phyloP scores from a whole-genome alignment of 2,888 invertebrate species.

The Athalia cordata region DNA sequence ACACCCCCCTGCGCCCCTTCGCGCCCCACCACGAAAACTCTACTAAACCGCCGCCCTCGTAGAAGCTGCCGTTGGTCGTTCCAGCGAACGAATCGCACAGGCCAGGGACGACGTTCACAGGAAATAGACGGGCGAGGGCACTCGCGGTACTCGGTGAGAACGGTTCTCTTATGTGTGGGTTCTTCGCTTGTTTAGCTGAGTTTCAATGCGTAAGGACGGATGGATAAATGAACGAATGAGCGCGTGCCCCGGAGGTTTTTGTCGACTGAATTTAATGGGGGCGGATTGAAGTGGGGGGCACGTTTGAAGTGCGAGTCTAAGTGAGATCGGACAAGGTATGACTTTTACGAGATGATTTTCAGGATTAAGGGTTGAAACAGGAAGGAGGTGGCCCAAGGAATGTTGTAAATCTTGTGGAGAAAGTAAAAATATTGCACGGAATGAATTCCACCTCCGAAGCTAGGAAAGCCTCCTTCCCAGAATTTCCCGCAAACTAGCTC shows the following conservation, averaged over 20 bases:
- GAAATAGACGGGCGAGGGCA: conserved; percentile 43
- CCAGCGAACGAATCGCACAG: conserved; percentile 33
- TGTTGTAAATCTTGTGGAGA: too few species aligned
- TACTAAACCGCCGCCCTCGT: not conserved
- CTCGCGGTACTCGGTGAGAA: not conserved
- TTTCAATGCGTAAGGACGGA: not conserved
- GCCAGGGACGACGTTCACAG: conserved; percentile 40
- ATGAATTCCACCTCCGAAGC: too few species aligned
- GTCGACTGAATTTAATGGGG: too few species aligned
- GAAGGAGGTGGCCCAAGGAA: too few species aligned
- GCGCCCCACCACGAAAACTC: not conserved
- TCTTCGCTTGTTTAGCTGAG: not conserved
- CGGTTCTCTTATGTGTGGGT: not conserved
- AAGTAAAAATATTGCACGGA: too few species aligned
- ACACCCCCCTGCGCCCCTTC: not conserved
- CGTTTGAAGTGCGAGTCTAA: too few species aligned
- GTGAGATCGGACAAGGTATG: too few species aligned
- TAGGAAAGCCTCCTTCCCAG: too few species aligned
- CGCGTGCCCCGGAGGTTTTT: not conserved
- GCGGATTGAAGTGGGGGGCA: too few species aligned
- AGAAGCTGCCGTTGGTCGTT: conserved; percentile 11
- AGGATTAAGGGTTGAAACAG: too few species aligned
- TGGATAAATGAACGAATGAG: not conserved
- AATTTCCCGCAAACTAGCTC: too few species aligned
- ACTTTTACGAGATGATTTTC: too few species aligned